Percentiles rank a stretch among this genome's conserved stretches.
Conservation (phyloP, 2,113 vertebrate species). For the Prinia subflava region DNA sequence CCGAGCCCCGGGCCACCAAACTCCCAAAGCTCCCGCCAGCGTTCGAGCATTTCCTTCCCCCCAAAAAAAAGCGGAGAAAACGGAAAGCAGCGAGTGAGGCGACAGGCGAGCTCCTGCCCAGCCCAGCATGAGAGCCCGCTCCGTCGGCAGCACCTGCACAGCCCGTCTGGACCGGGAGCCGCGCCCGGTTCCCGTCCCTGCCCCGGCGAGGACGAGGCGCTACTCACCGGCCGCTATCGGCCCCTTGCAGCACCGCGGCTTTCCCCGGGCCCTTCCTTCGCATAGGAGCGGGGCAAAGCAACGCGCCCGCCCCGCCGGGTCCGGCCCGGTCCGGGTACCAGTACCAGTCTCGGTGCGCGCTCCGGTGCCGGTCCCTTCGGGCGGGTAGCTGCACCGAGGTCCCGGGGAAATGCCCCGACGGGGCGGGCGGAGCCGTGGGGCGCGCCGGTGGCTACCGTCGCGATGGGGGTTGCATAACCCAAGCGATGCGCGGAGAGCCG, state of each 20-base stretch:
- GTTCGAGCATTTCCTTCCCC: not conserved
- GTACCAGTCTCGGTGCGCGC: not conserved
- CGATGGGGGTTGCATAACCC: constrained; percentile 48
- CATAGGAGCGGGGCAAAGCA: not conserved
- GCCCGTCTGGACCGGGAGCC: not conserved
- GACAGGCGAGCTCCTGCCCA: not conserved
- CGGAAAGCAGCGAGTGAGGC: not conserved
- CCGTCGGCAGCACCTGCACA: not conserved
- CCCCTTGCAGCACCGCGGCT: not conserved
- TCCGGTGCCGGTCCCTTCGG: not conserved
- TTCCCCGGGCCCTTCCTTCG: not conserved
- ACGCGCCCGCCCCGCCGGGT: not conserved
- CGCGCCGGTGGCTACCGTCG: constrained; percentile 41
- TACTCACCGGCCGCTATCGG: constrained; percentile 26
- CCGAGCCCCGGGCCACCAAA: not conserved
- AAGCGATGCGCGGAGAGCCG: constrained; percentile 34
- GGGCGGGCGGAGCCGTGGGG: constrained; percentile 45
- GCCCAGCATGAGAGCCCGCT: not conserved
- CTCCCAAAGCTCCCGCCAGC: not conserved
- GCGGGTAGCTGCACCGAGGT: not conserved
- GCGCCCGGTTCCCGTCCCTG: not conserved
- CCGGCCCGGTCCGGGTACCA: not conserved
- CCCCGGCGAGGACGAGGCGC: not conserved
- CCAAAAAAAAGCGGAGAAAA: not conserved
- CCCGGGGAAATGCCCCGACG: not conserved